phyloP scores from a whole-genome alignment of 2,888 invertebrate genomes.

The Drosophila recens region DNA sequence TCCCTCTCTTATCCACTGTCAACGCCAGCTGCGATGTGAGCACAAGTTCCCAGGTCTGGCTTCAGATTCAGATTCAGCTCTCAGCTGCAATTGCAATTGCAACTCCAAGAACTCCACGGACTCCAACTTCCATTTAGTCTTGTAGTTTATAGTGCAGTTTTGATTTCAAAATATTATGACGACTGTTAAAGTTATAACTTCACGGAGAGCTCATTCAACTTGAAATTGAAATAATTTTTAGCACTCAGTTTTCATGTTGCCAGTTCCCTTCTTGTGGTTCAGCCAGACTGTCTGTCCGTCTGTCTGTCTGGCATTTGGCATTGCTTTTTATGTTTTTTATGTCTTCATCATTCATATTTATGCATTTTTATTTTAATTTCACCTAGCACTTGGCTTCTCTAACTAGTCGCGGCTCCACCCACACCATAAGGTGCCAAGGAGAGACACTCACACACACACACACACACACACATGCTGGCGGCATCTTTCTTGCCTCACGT shows the following conservation, averaged over 20 bases:
- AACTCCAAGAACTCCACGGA: slow-evolving; percentile 9
- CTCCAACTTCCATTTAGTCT: slow-evolving; percentile 55
- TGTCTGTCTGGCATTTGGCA: slow-evolving; percentile 28
- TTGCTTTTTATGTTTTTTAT: slow-evolving; percentile 57
- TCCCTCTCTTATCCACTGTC: slow-evolving; percentile 47
- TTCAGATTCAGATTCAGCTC: slow-evolving; percentile 24
- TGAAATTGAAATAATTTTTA: slow-evolving; percentile 60
- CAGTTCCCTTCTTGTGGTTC: neutral
- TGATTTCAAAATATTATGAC: slow-evolving; percentile 76
- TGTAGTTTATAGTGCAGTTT: slow-evolving; percentile 68
- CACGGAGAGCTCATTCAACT: slow-evolving; percentile 58
- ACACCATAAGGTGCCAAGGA: slow-evolving; percentile 38
- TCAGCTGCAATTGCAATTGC: slow-evolving; percentile 6
- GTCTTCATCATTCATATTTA: slow-evolving; percentile 75
- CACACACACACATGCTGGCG: slow-evolving; percentile 18
- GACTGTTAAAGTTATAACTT: slow-evolving; percentile 67
- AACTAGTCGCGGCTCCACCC: slow-evolving; percentile 55
- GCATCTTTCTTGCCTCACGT: slow-evolving; percentile 33
- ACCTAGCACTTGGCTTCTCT: slow-evolving; percentile 39
- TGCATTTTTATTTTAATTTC: slow-evolving; percentile 69
- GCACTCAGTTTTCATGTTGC: slow-evolving; percentile 7
- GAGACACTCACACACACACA: slow-evolving; percentile 3
- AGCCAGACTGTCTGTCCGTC: no score
- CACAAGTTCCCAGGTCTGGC: slow-evolving; percentile 27
- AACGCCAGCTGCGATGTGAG: slow-evolving; percentile 62